Base-by-base conservation (phyloP, 2,797 vertebrate genomes). In the Trematomus bernacchii region DNA sequence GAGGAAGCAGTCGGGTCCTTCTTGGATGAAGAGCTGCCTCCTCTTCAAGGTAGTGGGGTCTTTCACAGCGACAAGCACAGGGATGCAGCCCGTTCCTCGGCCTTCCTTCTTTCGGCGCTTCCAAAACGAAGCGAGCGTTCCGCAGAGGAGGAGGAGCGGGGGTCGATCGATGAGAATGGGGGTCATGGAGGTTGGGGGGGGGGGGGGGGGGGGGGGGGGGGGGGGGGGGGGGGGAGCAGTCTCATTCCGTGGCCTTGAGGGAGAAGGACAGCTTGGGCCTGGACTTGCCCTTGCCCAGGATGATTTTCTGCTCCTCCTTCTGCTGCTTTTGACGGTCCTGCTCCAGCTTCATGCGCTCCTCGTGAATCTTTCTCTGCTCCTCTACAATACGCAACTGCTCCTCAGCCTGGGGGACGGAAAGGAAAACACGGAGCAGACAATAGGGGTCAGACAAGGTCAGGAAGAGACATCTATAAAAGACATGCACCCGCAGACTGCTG, bases 291-390 rank as follows among this genome's bases (percentile, higher is more conserved):
- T 99, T 98, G 91, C 98, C 98, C 89, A 99, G 94, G 93, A 99
- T 99, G 73, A 99, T 98, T 97, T 98, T 99, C 97, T 99, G 98
- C 93, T 99, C 98, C 94, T 99, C 98, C 89, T 99, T 99, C 96
- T 99, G 98, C 88, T 99, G 98, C 90, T 92, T 96, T 89, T 99
- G 98, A 80, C 98, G 97, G 93, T 99, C 98, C 96, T 99, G 98
- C 84, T 99, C 97, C 95, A 99, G 96, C 96, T 99, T 99, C 97
- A 99, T 97, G 91, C 98, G 97, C 92, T 99, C 98, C 95, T 98
- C 98, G 80, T 99, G 98, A 94, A 99, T 99, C 97, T 99, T 99
- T 94, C 98, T 97, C 96, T 99, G 98, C 92, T 99, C 97, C 95
- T 99, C 98, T 93, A 99, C 98, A 94, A 99, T 99, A 94, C 97